Evolutionary conservation across 1,140 invertebrate species (phyloP), one percentile per base, ranked within the genome.

Genomic region (Campoletis sonorensis): DNA sequence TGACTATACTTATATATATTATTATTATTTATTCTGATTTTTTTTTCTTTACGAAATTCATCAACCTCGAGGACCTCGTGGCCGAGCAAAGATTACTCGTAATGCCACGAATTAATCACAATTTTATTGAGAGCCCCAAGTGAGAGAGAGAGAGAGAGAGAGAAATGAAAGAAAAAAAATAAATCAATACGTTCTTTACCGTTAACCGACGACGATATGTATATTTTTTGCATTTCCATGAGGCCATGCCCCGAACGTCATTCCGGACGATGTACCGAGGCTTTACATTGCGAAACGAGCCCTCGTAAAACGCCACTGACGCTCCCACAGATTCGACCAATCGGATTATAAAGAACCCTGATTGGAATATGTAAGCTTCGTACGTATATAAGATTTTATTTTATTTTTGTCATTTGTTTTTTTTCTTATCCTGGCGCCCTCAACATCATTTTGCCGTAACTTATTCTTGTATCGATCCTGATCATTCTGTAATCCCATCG

Each of bases 381-480:
- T 30, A 70, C n/a, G 15, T 70, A 33, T 33, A 18, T 10, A 30
- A n/a, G n/a, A n/a, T n/a, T 27, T 27, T 27, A 21, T 58, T 54
- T 54, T 54, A n/a, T 58, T n/a, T 49, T 73, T 8, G 51, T 61
- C n/a, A n/a, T 58, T n/a, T 49, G 51, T 8, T 16, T 61, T 64
- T 37, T 77, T 64, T 30, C 18, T 77, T n/a, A 4, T 64, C 27
- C 40, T 15, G 51, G 75, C 75, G 54, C 75, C 75, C 27, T 33
- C 51, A 4, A 64, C 75, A 61, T 77, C 54, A 77, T 77, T 77
- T 77, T 54, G 13, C 54, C 54, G 30, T 37, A 61, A 15, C 51
- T 61, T 77, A 77, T 61, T 49, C 54, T 64, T 77, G 75, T 77
- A 77, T 58, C 75, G 51, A 77, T 77, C 75, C 51, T 77, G 75